Percentiles rank a stretch among this genome's conserved stretches.
Evolutionary conservation across 2,113 vertebrate genomes (phyloP).

Genomic region (Cinclus mexicanus): DNA sequence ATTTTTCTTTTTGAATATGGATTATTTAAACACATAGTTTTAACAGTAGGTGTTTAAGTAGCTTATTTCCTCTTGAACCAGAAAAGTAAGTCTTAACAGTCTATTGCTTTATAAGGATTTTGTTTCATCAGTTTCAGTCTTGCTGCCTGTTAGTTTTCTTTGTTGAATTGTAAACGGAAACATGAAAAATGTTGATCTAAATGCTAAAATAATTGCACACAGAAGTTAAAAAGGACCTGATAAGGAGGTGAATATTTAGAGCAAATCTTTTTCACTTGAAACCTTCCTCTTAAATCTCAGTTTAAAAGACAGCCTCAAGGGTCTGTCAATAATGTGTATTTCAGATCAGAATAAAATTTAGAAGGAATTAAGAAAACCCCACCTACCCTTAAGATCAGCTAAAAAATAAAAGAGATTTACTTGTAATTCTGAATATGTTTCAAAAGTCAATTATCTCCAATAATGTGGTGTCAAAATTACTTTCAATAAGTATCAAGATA

Average conservation of each 20-base stretch:
- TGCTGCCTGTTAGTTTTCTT: neutral
- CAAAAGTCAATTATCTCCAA: neutral
- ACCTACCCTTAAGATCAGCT: neutral
- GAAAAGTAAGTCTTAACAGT: neutral
- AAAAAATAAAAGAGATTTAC: neutral
- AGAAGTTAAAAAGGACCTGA: neutral
- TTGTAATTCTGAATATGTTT: neutral
- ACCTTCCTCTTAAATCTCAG: neutral
- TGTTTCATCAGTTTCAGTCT: neutral
- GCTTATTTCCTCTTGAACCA: neutral
- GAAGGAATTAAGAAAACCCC: neutral
- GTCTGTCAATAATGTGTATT: neutral
- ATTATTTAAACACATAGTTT: neutral
- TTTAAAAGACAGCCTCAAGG: neutral
- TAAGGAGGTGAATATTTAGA: neutral
- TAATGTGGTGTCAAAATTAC: neutral
- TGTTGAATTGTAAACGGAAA: neutral
- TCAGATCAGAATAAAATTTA: neutral
- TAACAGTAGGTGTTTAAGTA: neutral
- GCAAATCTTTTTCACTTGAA: neutral
- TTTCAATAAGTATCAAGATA: neutral
- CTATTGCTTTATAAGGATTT: neutral
- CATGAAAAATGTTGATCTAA: neutral
- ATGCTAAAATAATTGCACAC: neutral
- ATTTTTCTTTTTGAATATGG: neutral